Conservation (phyloP, 2,888 invertebrate species). For the Cantharis rufa region DNA sequence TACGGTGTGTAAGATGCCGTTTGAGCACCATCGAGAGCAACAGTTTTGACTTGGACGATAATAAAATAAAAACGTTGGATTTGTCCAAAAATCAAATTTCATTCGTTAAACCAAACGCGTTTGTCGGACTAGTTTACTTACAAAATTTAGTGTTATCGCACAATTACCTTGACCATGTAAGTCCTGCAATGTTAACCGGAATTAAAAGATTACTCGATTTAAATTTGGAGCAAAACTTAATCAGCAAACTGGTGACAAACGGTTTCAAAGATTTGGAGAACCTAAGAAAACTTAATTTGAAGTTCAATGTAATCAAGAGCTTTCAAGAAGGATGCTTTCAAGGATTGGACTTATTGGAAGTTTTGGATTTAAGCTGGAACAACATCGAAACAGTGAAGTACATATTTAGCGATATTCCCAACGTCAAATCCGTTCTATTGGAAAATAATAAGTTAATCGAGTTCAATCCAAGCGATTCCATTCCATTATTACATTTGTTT, state of each 20-base stretch:
- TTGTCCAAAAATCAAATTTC: constrained; percentile 44
- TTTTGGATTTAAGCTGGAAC: constrained; percentile 47
- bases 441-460: constrained; percentile 42
- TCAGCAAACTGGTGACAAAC: constrained; percentile 43
- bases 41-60: constrained; percentile 52
- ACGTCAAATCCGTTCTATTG: constrained; percentile 43
- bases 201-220: constrained; percentile 48
- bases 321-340: constrained; percentile 44
- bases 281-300: constrained; percentile 42
- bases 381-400: constrained; percentile 37
- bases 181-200: constrained; percentile 49
- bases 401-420: constrained; percentile 32
- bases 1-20: constrained; percentile 48
- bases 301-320: constrained; percentile 43
- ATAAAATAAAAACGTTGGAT: constrained; percentile 48
- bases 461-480: constrained; percentile 43
- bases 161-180: constrained; percentile 47
- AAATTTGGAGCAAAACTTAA: constrained; percentile 46
- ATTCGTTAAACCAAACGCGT: constrained; percentile 45
- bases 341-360: constrained; percentile 41
- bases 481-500: constrained; percentile 41
- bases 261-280: constrained; percentile 48
- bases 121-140: constrained; percentile 52
- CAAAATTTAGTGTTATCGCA: constrained; percentile 43
- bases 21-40: constrained; percentile 44